Conservation (phyloP, 2,888 invertebrate genomes). For the Oscheius onirici region DNA sequence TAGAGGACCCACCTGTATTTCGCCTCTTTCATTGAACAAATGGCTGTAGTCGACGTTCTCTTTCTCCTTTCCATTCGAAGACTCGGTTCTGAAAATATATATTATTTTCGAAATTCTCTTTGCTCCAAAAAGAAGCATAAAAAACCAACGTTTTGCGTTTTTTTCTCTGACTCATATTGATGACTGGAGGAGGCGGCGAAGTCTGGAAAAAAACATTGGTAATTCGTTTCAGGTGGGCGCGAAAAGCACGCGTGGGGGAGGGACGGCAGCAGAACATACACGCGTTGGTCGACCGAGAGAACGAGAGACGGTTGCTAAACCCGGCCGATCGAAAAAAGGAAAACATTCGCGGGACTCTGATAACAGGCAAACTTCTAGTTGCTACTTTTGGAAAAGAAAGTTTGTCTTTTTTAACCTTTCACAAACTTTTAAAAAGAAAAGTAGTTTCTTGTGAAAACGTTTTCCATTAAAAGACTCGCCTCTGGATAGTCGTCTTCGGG, state of each 20-base stretch:
- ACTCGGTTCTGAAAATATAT: slow-evolving; percentile 7
- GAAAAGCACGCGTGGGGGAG: slow-evolving; percentile 25
- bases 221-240: slow-evolving; percentile 15
- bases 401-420: neutral
- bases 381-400: no score
- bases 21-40: slow-evolving; percentile 5
- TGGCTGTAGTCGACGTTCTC: slow-evolving; percentile 28
- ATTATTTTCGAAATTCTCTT: neutral
- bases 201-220: slow-evolving; percentile 25
- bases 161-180: slow-evolving; percentile 28
- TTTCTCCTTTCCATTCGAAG: slow-evolving; percentile 29
- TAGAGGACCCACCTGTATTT: neutral
- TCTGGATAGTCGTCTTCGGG: slow-evolving; percentile 16
- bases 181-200: slow-evolving; percentile 4
- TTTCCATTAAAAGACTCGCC: neutral
- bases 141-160: slow-evolving; percentile 27
- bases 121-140: neutral
- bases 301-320: slow-evolving; percentile 18
- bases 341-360: slow-evolving; percentile 10
- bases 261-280: slow-evolving; percentile 16
- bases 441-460: neutral
- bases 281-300: slow-evolving; percentile 5
- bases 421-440: neutral
- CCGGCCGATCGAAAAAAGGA: slow-evolving; percentile 18
- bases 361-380: neutral